Percentiles rank a stretch among this genome's conserved stretches.
phyloP scores from a whole-genome alignment of 1,140 invertebrate genomes.

The Leucophenga varia region DNA sequence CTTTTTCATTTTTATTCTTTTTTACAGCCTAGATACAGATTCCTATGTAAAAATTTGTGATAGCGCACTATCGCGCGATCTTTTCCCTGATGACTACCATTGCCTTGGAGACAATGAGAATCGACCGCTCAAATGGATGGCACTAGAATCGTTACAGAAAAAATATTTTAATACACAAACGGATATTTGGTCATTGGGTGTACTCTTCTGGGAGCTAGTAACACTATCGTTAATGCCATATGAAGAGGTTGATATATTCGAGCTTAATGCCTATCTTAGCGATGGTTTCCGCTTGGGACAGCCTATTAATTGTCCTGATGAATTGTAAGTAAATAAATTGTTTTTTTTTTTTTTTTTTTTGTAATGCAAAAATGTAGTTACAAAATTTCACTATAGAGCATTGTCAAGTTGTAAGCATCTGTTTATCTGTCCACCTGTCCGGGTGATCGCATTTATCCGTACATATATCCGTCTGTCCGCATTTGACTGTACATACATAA shows the following conservation, averaged over 20 bases:
- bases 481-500: no score
- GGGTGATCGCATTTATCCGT: no score
- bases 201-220: conserved; percentile 91
- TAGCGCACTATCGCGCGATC: conserved; percentile 83
- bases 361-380: no score
- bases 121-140: conserved; percentile 93
- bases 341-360: no score
- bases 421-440: no score
- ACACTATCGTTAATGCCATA: conserved; percentile 66
- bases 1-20: not conserved
- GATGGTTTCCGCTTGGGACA: conserved; percentile 88
- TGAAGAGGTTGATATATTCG: conserved; percentile 89
- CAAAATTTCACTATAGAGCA: not conserved
- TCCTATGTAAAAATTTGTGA: conserved; percentile 86
- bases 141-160: conserved; percentile 82
- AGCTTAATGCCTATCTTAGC: conserved; percentile 81
- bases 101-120: conserved; percentile 94
- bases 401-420: not conserved
- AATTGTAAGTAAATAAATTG: conserved; percentile 71
- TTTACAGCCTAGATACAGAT: conserved; percentile 73
- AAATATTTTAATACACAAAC: conserved; percentile 57
- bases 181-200: conserved; percentile 82
- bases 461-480: no score
- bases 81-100: conserved; percentile 94
- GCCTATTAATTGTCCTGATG: conserved; percentile 92